Base-by-base conservation (phyloP, 2,888 invertebrate species). In the Harpalus rubripes region DNA sequence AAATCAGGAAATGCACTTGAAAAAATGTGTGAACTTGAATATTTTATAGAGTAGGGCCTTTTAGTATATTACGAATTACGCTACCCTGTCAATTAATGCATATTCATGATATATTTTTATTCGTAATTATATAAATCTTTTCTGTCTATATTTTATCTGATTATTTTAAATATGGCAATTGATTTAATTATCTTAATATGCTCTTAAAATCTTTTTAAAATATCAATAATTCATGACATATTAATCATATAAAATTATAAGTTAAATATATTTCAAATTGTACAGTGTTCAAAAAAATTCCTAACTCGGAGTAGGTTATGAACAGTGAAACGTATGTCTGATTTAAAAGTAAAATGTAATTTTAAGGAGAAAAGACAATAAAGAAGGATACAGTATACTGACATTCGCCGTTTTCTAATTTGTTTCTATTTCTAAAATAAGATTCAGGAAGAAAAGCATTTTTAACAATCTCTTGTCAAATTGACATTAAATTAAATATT, bases 1-100 rank as follows among this genome's bases (percentile, higher is more conserved):
- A 74, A 74, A 74, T 74, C 72, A 74, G 72, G 39, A 68, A 68
- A 68, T 74, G 72, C 72, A 74, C 72, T 74, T 74, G 72, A 74
- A 74, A 74, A 74, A 74, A 74, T 74, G 18, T 52, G 18, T n/a
- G 44, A 44, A 15, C 44, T 44, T 74, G 41, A 44, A 74, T 74
- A 44, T 41, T 74, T 74, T 74, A 74, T 74, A 15, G 7, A 15
- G 22, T 32, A 52, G 12, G 44, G 4, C 44, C 44, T 52, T 52
- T 52, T 52, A 52, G 44, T 52, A 52, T 12, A 22, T 63, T 22
- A 18, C 1, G 22, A n/a, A 32, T 68, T 68, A 22, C 39, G n/a
- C 10, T 3, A 6, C 1, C 26, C 26, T 63, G 68, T 68, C 68
- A 68, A 39, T 68, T 68, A 68, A 39, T 39, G 32, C 12, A 39